Base-by-base conservation (phyloP, 2,888 invertebrate genomes). In the Germaria angustata region DNA sequence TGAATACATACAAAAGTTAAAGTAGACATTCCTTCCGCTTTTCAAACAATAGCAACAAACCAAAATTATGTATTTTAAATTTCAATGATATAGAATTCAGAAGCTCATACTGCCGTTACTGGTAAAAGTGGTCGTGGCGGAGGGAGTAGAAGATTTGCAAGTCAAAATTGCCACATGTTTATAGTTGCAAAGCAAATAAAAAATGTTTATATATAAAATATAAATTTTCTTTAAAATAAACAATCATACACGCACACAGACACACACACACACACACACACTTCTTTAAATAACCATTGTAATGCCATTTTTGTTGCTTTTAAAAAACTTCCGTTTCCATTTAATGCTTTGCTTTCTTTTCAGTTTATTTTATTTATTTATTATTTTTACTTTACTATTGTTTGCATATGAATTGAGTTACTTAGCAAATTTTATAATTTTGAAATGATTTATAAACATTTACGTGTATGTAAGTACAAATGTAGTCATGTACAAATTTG, bases 401-500 rank as follows among this genome's bases (percentile, higher is more conserved):
- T 71, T 78, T 78, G 55, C 71, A 71, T 71, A 22, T 71, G 63
- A 36, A 72, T 81, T 63, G 55, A 73, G 77, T 81, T 69, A 73
- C 69, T 78, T 81, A 72, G 79, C 68, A 57, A n/a, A 69, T 41
- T 76, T 53, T 72, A 71, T 72, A 75, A 66, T 65, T 59, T 51
- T 15, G n/a, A 66, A 51, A 57, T 61, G 20, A 24, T 55, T 57
- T 57, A 44, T 44, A 39, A 41, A 72, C 17, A 59, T 34, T 9
- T 32, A 72, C 7, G 61, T 9, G 6, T 4, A n/a, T 49, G 7
- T 49, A n/a, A n/a, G n/a, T n/a, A n/a, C n/a, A n/a, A n/a, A n/a
- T n/a, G 7, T 9, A 9, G 53, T 34, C 22, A 44, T 36, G 17
- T 15, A 72, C n/a, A 41, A 0, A 24, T 15, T 4, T 46, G 15